A percentile compares a stretch with the other conserved stretches of the same genome.
Evolutionary conservation across 2,113 vertebrate genomes (phyloP).

Genomic region (Burhinus oedicnemus): DNA sequence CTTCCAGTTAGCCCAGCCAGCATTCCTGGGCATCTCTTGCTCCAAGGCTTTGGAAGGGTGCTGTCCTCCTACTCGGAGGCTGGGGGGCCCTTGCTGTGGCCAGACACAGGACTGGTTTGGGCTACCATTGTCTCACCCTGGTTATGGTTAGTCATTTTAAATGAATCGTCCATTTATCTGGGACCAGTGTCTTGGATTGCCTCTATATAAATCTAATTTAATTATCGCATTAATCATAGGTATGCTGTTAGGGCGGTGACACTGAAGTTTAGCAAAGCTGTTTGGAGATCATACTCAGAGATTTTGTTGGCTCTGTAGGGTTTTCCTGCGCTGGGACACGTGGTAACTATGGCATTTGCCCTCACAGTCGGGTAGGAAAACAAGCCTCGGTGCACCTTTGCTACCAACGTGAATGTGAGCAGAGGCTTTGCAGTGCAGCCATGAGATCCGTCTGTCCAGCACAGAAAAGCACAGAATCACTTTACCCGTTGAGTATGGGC

Average conservation of each 20-base stretch:
- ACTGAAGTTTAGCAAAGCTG: not conserved
- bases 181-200: not conserved
- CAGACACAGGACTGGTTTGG: not conserved
- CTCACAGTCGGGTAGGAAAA: fast-evolving
- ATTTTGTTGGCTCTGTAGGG: not conserved
- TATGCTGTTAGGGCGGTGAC: not conserved
- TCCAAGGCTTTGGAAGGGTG: not conserved
- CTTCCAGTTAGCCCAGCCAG: not conserved
- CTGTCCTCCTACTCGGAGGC: fast-evolving
- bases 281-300: not conserved
- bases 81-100: not conserved
- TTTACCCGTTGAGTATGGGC: not conserved
- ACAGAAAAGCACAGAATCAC: not conserved
- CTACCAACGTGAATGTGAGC: not conserved
- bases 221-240: not conserved
- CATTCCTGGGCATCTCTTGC: not conserved
- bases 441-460: not conserved
- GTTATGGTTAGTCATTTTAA: not conserved
- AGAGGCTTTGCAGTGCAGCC: not conserved
- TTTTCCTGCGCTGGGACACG: not conserved
- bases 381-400: not conserved
- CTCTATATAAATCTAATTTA: not conserved
- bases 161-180: not conserved
- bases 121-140: not conserved
- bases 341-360: not conserved